Evolutionary conservation across 2,797 vertebrate species (phyloP).

Genomic region (Microtus californicus): DNA sequence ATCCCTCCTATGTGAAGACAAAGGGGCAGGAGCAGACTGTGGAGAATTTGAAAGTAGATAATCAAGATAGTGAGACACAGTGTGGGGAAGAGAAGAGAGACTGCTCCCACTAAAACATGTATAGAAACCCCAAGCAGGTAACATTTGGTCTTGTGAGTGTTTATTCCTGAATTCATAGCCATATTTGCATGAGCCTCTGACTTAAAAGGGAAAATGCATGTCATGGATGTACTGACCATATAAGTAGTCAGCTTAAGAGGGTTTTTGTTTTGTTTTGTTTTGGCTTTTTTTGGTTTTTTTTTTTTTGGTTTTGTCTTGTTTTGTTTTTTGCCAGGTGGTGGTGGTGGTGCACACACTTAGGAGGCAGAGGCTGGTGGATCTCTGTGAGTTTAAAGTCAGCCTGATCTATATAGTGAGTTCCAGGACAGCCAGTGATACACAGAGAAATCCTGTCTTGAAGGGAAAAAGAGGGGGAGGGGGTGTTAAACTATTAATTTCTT

Average conservation of each 20-base stretch:
- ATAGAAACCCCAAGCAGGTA: neutral
- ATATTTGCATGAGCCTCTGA: neutral
- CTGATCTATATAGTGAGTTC: neutral
- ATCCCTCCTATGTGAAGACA: neutral
- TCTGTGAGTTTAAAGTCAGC: neutral
- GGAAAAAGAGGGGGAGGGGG: neutral
- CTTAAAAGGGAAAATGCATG: neutral
- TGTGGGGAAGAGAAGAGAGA: neutral
- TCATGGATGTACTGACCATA: neutral
- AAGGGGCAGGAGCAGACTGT: neutral
- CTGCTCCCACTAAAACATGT: neutral
- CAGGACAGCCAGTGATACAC: neutral
- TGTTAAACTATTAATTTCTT: neutral
- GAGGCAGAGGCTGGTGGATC: neutral
- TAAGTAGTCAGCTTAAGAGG: conserved; percentile 12
- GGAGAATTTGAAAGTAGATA: neutral
- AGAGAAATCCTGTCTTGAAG: neutral
- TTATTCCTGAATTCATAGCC: neutral
- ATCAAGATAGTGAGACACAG: neutral
- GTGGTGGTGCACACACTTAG: neutral
- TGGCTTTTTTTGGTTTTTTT: no score
- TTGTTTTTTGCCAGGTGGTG: neutral
- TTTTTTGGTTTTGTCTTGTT: no score
- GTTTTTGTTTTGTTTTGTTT: no score
- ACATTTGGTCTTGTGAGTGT: neutral